Evolutionary conservation across 2,888 invertebrate genomes (phyloP).

Genomic region (Lucinisca nassula): DNA sequence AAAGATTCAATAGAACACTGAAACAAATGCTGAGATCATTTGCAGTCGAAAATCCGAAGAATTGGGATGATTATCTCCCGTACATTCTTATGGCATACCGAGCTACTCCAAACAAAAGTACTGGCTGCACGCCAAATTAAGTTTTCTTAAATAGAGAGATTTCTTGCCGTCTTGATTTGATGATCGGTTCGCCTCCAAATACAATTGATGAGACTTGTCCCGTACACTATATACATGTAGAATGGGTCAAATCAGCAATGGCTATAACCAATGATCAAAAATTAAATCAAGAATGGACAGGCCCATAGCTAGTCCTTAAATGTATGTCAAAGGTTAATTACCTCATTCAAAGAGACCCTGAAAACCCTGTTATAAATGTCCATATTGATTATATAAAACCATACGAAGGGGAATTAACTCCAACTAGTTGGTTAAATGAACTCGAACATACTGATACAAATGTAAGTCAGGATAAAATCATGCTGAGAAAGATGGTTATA

Average conservation of each 20-base stretch:
- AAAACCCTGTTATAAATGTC: not conserved
- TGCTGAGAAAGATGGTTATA: too few relatives aligned
- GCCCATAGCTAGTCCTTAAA: slow-evolving; percentile 23
- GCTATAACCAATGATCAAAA: not conserved
- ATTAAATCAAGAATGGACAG: slow-evolving; percentile 28
- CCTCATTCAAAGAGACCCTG: not conserved
- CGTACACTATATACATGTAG: not conserved
- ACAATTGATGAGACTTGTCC: not conserved
- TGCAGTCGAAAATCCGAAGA: slow-evolving; percentile 25
- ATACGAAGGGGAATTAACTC: not conserved
- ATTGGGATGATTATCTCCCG: slow-evolving; percentile 61
- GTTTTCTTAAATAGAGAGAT: slow-evolving; percentile 60
- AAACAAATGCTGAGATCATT: not conserved
- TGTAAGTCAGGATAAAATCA: too few relatives aligned
- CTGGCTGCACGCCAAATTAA: slow-evolving; percentile 42
- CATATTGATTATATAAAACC: slow-evolving; percentile 46
- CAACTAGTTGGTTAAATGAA: not conserved
- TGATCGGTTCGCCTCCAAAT: slow-evolving; percentile 14
- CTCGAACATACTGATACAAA: not conserved
- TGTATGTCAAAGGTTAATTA: slow-evolving; percentile 10
- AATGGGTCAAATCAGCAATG: not conserved
- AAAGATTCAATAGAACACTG: not conserved
- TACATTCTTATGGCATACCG: slow-evolving; percentile 52
- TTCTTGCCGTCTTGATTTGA: slow-evolving; percentile 10
- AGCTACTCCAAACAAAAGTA: slow-evolving; percentile 37